These are phyloP conservation scores for Orthosia cruda DNA, from an alignment of 2,888 invertebrate genomes.

Conservation along the genomic window DNA sequence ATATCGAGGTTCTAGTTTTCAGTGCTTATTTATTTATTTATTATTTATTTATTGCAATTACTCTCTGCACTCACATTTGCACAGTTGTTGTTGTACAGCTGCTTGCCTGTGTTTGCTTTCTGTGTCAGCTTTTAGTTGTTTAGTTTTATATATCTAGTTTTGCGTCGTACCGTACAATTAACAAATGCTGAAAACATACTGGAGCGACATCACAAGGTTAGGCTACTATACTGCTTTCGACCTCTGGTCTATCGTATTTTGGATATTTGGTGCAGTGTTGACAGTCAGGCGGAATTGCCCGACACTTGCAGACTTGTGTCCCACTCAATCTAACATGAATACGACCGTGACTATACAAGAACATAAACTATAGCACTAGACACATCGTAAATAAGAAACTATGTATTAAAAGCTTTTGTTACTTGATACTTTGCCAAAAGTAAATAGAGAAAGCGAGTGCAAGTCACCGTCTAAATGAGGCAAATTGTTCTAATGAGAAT, in stretches of 20 bases:
- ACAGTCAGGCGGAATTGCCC: slow-evolving; percentile 34
- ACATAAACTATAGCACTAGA: no score
- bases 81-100: no score
- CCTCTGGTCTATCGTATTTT: slow-evolving; percentile 46
- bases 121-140: not conserved
- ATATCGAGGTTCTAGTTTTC: not conserved
- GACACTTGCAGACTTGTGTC: slow-evolving; percentile 39
- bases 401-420: slow-evolving; percentile 25
- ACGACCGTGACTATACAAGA: slow-evolving; percentile 22
- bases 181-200: not conserved
- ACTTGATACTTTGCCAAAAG: slow-evolving; percentile 41
- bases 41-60: no score
- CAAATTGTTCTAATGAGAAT: slow-evolving; percentile 5
- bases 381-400: no score
- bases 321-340: slow-evolving; percentile 35
- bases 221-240: slow-evolving; percentile 22
- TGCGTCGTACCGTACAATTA: not conserved
- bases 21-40: no score
- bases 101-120: not conserved
- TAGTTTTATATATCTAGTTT: not conserved
- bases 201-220: slow-evolving; percentile 31
- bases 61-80: no score
- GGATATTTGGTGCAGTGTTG: slow-evolving; percentile 54
- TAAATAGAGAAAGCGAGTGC: slow-evolving; percentile 10
- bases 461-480: slow-evolving; percentile 8